Base-by-base conservation (phyloP, 2,113 vertebrate genomes). In the Marmota monax region DNA sequence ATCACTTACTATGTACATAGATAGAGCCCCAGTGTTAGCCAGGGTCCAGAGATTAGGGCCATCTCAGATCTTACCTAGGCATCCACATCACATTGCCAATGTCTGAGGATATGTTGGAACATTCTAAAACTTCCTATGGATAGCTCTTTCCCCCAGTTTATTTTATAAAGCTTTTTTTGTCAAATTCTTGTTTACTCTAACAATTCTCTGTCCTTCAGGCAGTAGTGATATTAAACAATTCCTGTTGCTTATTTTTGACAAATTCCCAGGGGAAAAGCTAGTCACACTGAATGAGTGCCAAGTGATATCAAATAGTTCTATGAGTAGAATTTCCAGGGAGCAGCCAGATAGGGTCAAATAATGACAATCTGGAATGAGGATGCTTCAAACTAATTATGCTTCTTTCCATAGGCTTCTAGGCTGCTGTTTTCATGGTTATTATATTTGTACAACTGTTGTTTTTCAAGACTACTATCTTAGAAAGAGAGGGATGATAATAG, bases 221-320 rank as follows among this genome's bases (percentile, higher is more conserved):
- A 92, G n/a, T 77, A 84, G 53, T 61, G 53, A 67, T 77, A 56
- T 89, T 94, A 89, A 89, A 53, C 34, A 92, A 80, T 84, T 89
- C 27, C n/a, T 65, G 76, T 58, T 22, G 56, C 7, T 58, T 23
- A 58, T 58, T 58, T 58, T 58, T 58, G 56, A 58, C 56, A 22
- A 58, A 45, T 82, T 16, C 32, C n/a, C 4, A 42, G 34, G n/a
- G 53, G 39, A 51, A 63, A 73, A 88, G 16, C 23, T 90, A 2
- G 72, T 56, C 25, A 86, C 10, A 78, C 27, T 65, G 11, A 85
- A 20, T 74, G 76, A 89, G 25, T n/a, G 87, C 12, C 45, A 32
- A 82, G 53, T 48, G 42, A 86, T 51, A 95, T 73, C 9, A 97
- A 84, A 87, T 56, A 92, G 84, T 87, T 7, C 32, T 63, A 2